These are phyloP conservation scores for Oncorhynchus kisutch DNA, from an alignment of 2,113 vertebrate species.

Conservation along the genomic window DNA sequence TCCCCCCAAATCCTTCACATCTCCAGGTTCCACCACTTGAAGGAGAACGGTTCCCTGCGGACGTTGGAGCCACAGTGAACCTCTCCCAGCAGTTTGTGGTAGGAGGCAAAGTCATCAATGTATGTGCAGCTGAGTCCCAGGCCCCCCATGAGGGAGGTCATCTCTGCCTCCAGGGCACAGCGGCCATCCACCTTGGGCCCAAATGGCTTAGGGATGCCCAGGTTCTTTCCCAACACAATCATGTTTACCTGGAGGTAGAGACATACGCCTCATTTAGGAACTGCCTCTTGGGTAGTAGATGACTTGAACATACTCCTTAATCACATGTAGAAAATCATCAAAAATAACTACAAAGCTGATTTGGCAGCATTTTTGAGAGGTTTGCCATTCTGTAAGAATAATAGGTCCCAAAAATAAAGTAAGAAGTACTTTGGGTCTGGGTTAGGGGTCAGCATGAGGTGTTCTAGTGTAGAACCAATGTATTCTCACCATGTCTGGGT, in stretches of 20 bases:
- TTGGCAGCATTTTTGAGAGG: neutral
- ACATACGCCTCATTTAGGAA: too few species aligned
- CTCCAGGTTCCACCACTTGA: slow-evolving; percentile 86
- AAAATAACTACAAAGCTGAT: neutral
- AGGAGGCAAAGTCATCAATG: slow-evolving; percentile 85
- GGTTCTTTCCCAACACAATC: slow-evolving; percentile 80
- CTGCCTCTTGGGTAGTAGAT: too few species aligned
- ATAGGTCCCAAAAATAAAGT: too few species aligned
- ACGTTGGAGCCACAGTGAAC: slow-evolving; percentile 90
- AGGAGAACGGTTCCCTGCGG: slow-evolving; percentile 75
- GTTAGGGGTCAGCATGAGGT: neutral
- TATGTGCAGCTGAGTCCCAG: slow-evolving; percentile 85
- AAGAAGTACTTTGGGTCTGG: too few species aligned
- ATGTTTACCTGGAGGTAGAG: slow-evolving; percentile 83
- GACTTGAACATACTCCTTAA: too few species aligned
- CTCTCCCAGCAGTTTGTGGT: slow-evolving; percentile 85
- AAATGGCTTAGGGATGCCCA: slow-evolving; percentile 92
- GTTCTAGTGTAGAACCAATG: too few species aligned
- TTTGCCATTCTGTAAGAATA: too few species aligned
- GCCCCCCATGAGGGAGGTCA: slow-evolving; percentile 77
- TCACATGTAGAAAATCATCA: neutral
- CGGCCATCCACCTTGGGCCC: slow-evolving; percentile 78
- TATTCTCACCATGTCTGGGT: slow-evolving; percentile 87
- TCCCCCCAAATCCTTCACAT: slow-evolving; percentile 48
- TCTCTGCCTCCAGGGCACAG: slow-evolving; percentile 81